Evolutionary conservation across 2,797 vertebrate genomes (phyloP).

Genomic region (Propithecus perrieri): DNA sequence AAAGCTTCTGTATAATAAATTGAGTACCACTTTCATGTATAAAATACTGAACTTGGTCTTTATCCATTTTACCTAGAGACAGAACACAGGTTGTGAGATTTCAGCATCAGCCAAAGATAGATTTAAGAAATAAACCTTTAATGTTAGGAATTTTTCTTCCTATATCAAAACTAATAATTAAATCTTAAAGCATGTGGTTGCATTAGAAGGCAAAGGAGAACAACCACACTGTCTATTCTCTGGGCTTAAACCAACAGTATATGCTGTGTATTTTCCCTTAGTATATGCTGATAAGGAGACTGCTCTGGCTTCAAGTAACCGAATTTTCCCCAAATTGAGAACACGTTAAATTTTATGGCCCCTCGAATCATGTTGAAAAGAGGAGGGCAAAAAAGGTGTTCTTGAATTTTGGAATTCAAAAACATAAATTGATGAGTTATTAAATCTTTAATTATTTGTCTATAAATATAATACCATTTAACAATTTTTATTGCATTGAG

Average conservation of each 20-base stretch:
- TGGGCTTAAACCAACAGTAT: neutral
- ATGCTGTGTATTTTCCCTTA: neutral
- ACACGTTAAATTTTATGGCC: neutral
- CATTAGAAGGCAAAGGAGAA: neutral
- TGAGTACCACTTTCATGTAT: conserved; percentile 45
- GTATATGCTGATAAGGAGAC: rapidly evolving
- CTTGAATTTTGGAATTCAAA: neutral
- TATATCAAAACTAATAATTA: neutral
- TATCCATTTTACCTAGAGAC: conserved; percentile 32
- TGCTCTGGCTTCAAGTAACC: neutral
- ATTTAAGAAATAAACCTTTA: conserved; percentile 50
- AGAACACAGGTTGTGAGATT: conserved; percentile 24
- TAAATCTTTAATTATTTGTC: neutral
- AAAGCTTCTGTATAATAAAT: conserved; percentile 46
- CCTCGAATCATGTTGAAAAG: neutral
- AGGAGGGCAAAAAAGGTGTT: neutral
- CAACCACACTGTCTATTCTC: neutral
- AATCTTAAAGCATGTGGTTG: neutral
- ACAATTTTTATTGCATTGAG: conserved; percentile 84
- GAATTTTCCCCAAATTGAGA: neutral
- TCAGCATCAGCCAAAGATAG: neutral
- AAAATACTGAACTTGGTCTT: conserved; percentile 55
- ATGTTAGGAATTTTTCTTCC: neutral
- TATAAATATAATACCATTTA: conserved; percentile 40
- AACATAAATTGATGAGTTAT: neutral